phyloP scores from a whole-genome alignment of 2,888 invertebrate genomes.

The Lucinisca nassula region DNA sequence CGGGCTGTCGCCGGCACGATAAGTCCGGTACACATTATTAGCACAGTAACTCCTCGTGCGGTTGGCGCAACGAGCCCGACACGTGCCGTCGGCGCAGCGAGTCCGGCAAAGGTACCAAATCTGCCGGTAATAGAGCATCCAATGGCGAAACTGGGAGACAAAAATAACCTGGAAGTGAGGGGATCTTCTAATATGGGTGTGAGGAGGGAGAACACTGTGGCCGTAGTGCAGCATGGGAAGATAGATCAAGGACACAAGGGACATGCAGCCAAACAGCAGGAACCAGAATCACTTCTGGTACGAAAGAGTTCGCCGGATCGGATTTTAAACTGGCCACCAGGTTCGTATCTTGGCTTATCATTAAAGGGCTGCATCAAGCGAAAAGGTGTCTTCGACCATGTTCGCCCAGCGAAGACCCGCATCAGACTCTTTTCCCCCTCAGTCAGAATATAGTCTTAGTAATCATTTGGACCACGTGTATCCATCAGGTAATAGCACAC shows the following conservation, averaged over 20 bases:
- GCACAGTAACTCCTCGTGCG: neutral
- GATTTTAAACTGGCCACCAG: slow-evolving; percentile 77
- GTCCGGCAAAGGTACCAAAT: slow-evolving; percentile 66
- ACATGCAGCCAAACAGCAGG: neutral
- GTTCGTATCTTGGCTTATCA: slow-evolving; percentile 29
- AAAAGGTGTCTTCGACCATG: too few relatives aligned
- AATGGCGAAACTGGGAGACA: slow-evolving; percentile 71
- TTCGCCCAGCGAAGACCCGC: too few relatives aligned
- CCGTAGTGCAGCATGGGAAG: slow-evolving; percentile 38
- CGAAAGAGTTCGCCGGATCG: slow-evolving; percentile 69
- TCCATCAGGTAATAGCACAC: too few relatives aligned
- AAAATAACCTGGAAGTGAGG: slow-evolving; percentile 66
- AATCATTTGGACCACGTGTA: too few relatives aligned
- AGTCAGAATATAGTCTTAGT: too few relatives aligned
- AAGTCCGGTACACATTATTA: neutral
- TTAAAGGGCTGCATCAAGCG: too few relatives aligned
- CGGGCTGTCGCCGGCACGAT: neutral
- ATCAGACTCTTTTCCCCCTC: too few relatives aligned
- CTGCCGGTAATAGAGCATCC: slow-evolving; percentile 76
- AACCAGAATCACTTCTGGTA: neutral
- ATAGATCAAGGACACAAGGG: slow-evolving; percentile 44
- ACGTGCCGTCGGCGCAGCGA: slow-evolving; percentile 50
- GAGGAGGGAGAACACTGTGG: slow-evolving; percentile 28
- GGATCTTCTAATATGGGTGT: slow-evolving; percentile 65
- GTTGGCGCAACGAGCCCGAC: slow-evolving; percentile 9